These are phyloP conservation scores for Trissoscelio sp. DNA, from an alignment of 2,888 invertebrate genomes.

Conservation along the genomic window DNA sequence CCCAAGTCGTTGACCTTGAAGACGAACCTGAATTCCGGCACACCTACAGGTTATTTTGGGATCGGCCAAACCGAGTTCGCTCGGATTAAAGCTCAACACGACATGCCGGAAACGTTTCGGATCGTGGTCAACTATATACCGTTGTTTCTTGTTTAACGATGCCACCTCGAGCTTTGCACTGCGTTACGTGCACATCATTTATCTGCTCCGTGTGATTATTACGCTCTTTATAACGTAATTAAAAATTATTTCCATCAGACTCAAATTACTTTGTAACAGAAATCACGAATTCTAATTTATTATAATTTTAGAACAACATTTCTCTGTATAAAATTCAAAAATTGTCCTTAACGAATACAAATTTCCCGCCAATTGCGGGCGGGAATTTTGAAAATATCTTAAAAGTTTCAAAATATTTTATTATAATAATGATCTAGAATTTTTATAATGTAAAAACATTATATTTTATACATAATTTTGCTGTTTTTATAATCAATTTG, in stretches of 20 bases:
- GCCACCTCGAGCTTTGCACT: constrained; percentile 44
- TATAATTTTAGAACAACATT: too few relatives aligned
- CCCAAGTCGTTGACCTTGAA: constrained; percentile 69
- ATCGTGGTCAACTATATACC: constrained; percentile 78
- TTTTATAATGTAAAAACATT: too few relatives aligned
- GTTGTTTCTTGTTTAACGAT: constrained; percentile 73
- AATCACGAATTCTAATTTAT: too few relatives aligned
- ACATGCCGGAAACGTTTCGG: constrained; percentile 80
- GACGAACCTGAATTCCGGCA: constrained; percentile 58
- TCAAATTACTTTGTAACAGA: neutral
- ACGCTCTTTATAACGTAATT: constrained; percentile 17
- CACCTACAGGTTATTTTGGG: constrained; percentile 73
- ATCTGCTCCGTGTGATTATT: constrained; percentile 3
- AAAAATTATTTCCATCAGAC: constrained; percentile 25
- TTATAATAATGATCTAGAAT: too few relatives aligned
- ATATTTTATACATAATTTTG: too few relatives aligned
- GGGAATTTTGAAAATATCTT: too few relatives aligned
- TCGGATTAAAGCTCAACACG: constrained; percentile 70
- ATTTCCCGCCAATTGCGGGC: too few relatives aligned
- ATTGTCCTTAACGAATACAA: too few relatives aligned
- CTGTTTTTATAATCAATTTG: too few relatives aligned
- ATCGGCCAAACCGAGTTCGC: constrained; percentile 49
- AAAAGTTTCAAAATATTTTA: too few relatives aligned
- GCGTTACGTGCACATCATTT: constrained; percentile 36
- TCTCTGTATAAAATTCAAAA: too few relatives aligned